Conservation (phyloP, 2,797 vertebrate genomes). For the Mustela erminea region DNA sequence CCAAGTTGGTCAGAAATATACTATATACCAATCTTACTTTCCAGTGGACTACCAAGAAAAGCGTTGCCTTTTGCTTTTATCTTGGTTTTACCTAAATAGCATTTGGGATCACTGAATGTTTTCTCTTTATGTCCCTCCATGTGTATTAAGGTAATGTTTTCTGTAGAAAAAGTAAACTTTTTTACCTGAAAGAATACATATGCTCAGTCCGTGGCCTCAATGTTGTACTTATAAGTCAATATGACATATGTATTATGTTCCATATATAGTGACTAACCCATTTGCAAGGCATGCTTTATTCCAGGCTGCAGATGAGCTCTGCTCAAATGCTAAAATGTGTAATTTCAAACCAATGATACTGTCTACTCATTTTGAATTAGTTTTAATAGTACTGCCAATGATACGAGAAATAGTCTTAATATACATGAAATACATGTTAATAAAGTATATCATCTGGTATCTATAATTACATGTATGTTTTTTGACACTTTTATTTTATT, state of each 20-base stretch:
- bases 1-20: background rate
- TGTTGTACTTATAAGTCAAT: background rate
- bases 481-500: too few relatives aligned
- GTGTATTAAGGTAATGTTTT: background rate
- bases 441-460: background rate
- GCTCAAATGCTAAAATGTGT: background rate
- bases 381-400: background rate
- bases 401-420: background rate
- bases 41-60: background rate
- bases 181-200: background rate
- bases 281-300: background rate
- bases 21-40: background rate
- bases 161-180: background rate
- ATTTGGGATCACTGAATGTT: background rate
- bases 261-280: background rate
- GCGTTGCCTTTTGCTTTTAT: slow-evolving; percentile 10
- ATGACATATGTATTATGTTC: background rate
- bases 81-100: slow-evolving; percentile 37
- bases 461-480: too few relatives aligned
- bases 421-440: background rate
- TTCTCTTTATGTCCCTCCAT: background rate
- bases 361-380: background rate
- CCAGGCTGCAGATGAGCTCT: background rate
- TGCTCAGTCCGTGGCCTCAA: background rate
- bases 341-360: slow-evolving; percentile 17